phyloP scores from a whole-genome alignment of 2,113 vertebrate species.

The Octodon degus region DNA sequence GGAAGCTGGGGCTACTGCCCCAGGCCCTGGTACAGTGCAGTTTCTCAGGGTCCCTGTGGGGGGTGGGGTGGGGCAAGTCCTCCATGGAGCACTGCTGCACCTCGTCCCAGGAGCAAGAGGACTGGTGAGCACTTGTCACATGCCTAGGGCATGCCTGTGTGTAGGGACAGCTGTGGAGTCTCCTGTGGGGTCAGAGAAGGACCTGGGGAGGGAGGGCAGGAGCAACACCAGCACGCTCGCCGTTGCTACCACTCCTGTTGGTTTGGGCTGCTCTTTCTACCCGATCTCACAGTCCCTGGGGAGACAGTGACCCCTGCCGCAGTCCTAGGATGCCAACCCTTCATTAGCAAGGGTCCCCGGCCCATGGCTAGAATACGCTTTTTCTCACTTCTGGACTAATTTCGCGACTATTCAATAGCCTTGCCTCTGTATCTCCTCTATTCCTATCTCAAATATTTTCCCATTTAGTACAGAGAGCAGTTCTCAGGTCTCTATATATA shows the following conservation, averaged over 20 bases:
- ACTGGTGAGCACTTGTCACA: background rate
- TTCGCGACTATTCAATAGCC: background rate
- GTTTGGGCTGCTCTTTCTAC: background rate
- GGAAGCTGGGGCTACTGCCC: background rate
- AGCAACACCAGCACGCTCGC: background rate
- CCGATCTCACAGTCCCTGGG: background rate
- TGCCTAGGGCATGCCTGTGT: background rate
- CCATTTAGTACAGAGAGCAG: background rate
- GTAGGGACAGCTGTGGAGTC: background rate
- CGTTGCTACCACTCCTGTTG: rapidly evolving
- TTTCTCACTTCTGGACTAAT: background rate
- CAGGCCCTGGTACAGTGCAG: background rate
- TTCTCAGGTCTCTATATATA: background rate
- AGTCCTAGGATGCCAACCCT: background rate
- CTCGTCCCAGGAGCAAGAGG: background rate
- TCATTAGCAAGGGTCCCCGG: background rate
- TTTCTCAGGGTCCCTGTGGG: background rate
- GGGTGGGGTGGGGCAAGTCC: no score
- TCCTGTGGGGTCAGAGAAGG: background rate
- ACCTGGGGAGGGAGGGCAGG: background rate
- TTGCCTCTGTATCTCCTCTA: background rate
- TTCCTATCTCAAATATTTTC: background rate
- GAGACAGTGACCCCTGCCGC: background rate
- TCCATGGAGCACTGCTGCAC: background rate
- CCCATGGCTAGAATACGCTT: background rate